Percentiles rank a stretch among this genome's conserved stretches.
phyloP scores from a whole-genome alignment of 2,797 vertebrate genomes.

The Coendou prehensilis region DNA sequence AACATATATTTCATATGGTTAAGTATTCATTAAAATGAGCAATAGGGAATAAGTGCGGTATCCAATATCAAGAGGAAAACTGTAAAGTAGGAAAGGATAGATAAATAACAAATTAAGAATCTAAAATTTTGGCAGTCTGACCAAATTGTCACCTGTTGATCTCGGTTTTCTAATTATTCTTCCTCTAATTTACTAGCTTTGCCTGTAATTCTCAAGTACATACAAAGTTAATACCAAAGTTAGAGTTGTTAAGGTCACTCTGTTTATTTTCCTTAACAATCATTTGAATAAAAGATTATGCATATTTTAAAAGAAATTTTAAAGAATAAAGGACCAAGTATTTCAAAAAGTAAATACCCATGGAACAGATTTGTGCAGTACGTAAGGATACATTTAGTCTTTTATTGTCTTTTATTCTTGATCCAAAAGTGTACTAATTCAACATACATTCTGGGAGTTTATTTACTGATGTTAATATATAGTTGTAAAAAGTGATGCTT shows the following conservation, averaged over 20 bases:
- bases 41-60: conserved; percentile 68
- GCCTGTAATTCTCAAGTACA: conserved; percentile 41
- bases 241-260: conserved; percentile 50
- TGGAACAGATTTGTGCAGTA: not conserved
- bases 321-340: not conserved
- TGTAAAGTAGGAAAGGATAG: conserved; percentile 72
- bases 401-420: not conserved
- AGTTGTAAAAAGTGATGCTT: conserved; percentile 5
- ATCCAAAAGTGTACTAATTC: not conserved
- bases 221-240: conserved; percentile 48
- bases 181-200: conserved; percentile 64
- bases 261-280: conserved; percentile 61
- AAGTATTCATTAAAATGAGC: conserved; percentile 83
- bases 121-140: conserved; percentile 56
- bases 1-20: conserved; percentile 81
- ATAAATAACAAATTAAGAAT: conserved; percentile 68
- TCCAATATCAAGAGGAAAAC: conserved; percentile 76
- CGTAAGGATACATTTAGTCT: not conserved
- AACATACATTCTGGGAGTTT: not conserved
- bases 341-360: not conserved
- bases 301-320: conserved; percentile 39
- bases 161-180: conserved; percentile 74
- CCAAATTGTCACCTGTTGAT: conserved; percentile 71
- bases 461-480: conserved; percentile 2
- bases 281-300: conserved; percentile 58